Base-by-base conservation (phyloP, 2,888 invertebrate species). In the Watsonalla cultraria region DNA sequence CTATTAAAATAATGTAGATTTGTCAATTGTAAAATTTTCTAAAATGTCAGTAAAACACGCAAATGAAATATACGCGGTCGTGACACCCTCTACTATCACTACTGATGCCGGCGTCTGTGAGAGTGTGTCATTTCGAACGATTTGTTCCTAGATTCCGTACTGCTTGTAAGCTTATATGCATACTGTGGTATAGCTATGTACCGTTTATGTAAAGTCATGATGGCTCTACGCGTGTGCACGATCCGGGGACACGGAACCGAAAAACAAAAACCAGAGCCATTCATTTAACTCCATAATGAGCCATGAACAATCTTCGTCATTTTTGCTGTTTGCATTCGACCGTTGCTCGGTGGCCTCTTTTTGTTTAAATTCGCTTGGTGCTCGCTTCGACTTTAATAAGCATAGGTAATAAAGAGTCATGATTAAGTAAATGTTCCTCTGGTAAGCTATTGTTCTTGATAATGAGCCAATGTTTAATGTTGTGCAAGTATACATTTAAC, bases 221-320 rank as follows among this genome's bases (percentile, higher is more conserved):
- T 24, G 24, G 2, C 24, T 24, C 24, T 24, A 42, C 71, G 71
- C 68, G 75, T 72, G 63, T 74, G 69, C 67, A 68, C 66, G 64
- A 66, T 65, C 71, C 65, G 68, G 61, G 65, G 58, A 72, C 69
- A 76, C 70, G 74, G 72, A 76, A 75, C 66, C 62, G 62, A 70
- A 71, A 65, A 74, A 77, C 74, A 80, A 82, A 81, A 78, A 73
- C 72, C 37, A 13, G 70, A 72, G 64, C 80, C 81, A 80, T 84
- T 83, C 80, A 83, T 85, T 86, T 82, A 80, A 80, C 74, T 79
- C 74, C 77, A 80, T 87, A 89, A 89, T 87, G 83, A 86, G 82
- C 84, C 87, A 82, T 87, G 85, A 88, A 87, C 84, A 84, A 83
- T 82, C 78, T 78, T 80, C 80, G 76, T 76, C 82, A 81, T 84